Evolutionary conservation across 1,140 invertebrate species (phyloP), one percentile per base, ranked within the genome.

Genomic region (Formica exsecta): DNA sequence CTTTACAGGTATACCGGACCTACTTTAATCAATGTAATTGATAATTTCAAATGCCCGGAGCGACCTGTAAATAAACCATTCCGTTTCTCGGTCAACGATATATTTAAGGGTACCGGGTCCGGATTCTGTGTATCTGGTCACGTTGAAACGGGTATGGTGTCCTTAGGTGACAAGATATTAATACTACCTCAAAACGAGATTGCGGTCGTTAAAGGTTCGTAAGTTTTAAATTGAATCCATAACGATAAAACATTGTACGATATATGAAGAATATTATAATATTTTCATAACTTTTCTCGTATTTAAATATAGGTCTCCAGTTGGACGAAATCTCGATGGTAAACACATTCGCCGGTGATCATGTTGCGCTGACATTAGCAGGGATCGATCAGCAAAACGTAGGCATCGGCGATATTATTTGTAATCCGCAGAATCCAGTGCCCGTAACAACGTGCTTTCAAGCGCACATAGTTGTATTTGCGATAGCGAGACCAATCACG

Each of bases 281-380:
- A 51, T 51, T 51, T 19, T 5, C 16, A 51, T 51, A 51, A 51
- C 6, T 6, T 51, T 51, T 51, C 16, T 48, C 9, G n/a, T 59
- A 13, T 68, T 41, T 38, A 13, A 59, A 44, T 44, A 16, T 85
- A 87, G 97, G 95, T 91, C 93, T 97, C 38, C 93, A 94, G 36
- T 96, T 98, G 44, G 98, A 99, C 93, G 98, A 99, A 59, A 91
- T 96, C 32, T 92, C 96, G 0, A 96, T 96, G 62, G 96, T 95
- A 83, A 97, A 97, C 86, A 98, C 97, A 0, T 99, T 99, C 96
- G 99, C 99, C 87, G 99, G 99, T 41, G 99, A 99, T 95, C 98
- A 99, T 95, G 97, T 98, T 0, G 96, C 96, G 41, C 93, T 99
- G 0, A 98, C 97, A 9, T 90, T 99, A 9, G 96, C 97, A 8